Conservation (phyloP, 2,113 vertebrate species). For the Ictidomys tridecemlineatus region DNA sequence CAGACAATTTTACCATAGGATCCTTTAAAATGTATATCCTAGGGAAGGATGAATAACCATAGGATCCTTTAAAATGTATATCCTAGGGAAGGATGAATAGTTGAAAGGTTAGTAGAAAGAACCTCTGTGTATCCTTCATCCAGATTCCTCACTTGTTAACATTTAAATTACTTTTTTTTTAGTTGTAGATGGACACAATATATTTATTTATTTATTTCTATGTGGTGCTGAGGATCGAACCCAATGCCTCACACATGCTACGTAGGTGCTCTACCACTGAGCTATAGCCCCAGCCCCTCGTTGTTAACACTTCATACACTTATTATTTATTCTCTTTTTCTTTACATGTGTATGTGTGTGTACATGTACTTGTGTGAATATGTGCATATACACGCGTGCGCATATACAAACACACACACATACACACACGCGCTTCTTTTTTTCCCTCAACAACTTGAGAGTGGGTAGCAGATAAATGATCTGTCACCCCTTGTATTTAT, state of each 20-base stretch:
- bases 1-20: neutral
- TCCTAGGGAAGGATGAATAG: neutral
- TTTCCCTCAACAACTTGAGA: neutral
- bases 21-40: too few relatives aligned
- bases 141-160: neutral
- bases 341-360: neutral
- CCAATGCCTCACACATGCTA: too few relatives aligned
- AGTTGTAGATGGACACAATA: too few relatives aligned
- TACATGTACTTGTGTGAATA: too few relatives aligned
- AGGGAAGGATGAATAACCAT: too few relatives aligned
- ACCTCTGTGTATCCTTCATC: neutral
- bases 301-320: neutral
- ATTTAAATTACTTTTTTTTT: too few relatives aligned
- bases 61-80: neutral
- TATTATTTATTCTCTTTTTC: neutral
- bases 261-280: too few relatives aligned
- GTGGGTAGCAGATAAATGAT: slow-evolving; percentile 18
- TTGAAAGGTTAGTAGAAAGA: neutral
- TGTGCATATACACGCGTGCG: neutral
- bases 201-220: too few relatives aligned
- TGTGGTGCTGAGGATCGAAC: too few relatives aligned
- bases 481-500: neutral
- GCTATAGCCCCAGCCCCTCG: too few relatives aligned
- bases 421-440: neutral
- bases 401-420: neutral